Evolutionary conservation across 2,888 invertebrate species (phyloP).

Genomic region (Drosophila heteroneura): DNA sequence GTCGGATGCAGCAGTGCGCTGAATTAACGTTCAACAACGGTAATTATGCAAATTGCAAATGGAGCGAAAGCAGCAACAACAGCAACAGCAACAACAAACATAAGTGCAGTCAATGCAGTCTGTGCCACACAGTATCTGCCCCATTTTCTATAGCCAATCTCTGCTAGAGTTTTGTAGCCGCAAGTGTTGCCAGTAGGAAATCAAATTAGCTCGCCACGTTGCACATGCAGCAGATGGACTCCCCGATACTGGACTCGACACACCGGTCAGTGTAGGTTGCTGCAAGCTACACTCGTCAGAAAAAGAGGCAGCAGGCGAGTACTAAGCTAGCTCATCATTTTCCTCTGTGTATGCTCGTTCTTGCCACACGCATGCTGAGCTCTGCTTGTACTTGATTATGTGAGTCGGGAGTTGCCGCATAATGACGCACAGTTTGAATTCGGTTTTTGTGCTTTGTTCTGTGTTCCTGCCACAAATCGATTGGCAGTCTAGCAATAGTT

Average conservation of each 20-base stretch:
- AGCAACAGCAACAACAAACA: conserved; percentile 25
- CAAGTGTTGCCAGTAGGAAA: conserved; percentile 80
- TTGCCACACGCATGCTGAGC: conserved; percentile 53
- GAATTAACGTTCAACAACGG: conserved; percentile 81
- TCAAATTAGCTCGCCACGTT: conserved; percentile 74
- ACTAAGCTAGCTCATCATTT: background rate
- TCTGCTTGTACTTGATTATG: conserved; percentile 46
- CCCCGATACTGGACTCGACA: conserved; percentile 11
- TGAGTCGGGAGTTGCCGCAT: conserved; percentile 29
- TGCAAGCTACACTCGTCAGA: conserved; percentile 10
- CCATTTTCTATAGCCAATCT: conserved; percentile 44
- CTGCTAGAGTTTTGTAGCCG: conserved; percentile 53
- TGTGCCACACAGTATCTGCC: conserved; percentile 19
- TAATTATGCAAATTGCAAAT: conserved; percentile 81
- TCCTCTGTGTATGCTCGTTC: conserved; percentile 2
- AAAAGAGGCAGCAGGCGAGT: background rate
- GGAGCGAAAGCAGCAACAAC: conserved; percentile 42
- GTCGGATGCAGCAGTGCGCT: conserved; percentile 62
- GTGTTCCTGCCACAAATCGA: conserved; percentile 45
- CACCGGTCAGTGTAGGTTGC: conserved; percentile 25
- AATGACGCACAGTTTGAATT: conserved; percentile 27
- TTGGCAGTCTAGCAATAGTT: conserved; percentile 23
- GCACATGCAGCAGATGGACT: conserved; percentile 48
- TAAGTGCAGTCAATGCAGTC: conserved; percentile 31
- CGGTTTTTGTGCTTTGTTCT: conserved; percentile 34